These are phyloP conservation scores for Procavia capensis DNA, from an alignment of 2,113 vertebrate species.

Conservation along the genomic window DNA sequence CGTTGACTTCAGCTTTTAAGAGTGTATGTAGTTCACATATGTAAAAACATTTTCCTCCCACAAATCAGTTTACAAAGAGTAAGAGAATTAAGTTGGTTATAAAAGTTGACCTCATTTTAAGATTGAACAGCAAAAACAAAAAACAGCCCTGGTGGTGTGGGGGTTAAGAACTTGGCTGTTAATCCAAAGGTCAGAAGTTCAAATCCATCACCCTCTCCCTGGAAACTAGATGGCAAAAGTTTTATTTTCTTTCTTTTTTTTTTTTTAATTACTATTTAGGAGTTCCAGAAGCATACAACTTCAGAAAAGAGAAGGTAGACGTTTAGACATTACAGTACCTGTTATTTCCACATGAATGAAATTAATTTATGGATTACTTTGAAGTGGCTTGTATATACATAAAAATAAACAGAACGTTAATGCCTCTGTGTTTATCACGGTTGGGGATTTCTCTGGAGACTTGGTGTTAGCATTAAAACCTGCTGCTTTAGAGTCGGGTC, in stretches of 20 bases:
- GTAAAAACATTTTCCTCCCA: constrained; percentile 39
- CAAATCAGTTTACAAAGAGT: background rate
- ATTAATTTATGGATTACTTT: constrained; percentile 31
- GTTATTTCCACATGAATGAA: constrained; percentile 51
- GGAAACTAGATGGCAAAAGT: no score
- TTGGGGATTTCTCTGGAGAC: constrained; percentile 49
- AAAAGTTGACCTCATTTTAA: constrained; percentile 9
- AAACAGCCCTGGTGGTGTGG: no score
- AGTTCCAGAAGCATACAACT: background rate
- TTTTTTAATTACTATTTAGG: background rate
- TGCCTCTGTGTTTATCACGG: constrained; percentile 50
- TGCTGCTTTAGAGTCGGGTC: no score
- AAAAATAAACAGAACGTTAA: constrained; percentile 62
- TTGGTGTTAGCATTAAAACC: constrained; percentile 13
- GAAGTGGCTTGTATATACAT: constrained; percentile 30
- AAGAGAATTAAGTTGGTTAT: constrained; percentile 41
- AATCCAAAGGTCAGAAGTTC: no score
- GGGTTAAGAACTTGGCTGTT: no score
- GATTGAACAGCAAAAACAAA: constrained; percentile 26
- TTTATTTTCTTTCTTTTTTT: no score
- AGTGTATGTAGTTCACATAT: background rate
- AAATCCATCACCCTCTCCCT: no score
- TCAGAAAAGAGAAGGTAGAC: background rate
- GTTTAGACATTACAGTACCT: constrained; percentile 36
- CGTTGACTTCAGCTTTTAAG: constrained; percentile 80